A percentile compares a stretch with the other conserved stretches of the same genome.
Evolutionary conservation across 2,797 vertebrate genomes (phyloP).

Genomic region (Anguilla obscura): DNA sequence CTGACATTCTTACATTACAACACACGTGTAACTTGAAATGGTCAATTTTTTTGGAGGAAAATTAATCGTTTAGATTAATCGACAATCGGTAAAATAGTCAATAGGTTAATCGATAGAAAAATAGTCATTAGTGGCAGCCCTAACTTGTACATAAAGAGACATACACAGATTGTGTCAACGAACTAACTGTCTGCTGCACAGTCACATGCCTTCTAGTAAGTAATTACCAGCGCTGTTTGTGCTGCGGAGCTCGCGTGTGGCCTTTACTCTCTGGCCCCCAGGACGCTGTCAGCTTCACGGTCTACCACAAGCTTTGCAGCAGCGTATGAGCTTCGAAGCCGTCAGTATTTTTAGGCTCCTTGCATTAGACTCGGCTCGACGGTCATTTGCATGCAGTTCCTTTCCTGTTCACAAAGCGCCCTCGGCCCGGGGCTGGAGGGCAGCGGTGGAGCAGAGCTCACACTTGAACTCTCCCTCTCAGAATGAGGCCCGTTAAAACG

Average conservation of each 20-base stretch:
- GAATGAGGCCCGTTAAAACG: not conserved
- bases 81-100: too few relatives aligned
- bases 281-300: not conserved
- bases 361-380: not conserved
- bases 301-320: not conserved
- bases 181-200: not conserved
- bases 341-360: constrained; percentile 23
- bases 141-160: too few relatives aligned
- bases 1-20: too few relatives aligned
- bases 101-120: too few relatives aligned
- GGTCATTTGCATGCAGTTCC: not conserved
- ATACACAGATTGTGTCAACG: not conserved
- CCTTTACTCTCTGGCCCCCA: not conserved
- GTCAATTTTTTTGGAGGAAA: too few relatives aligned
- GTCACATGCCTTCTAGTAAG: not conserved
- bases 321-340: not conserved
- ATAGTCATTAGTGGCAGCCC: too few relatives aligned
- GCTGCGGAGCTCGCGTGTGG: not conserved
- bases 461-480: not conserved
- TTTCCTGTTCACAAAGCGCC: not conserved
- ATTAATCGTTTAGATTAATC: too few relatives aligned
- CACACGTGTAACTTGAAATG: too few relatives aligned
- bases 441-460: not conserved
- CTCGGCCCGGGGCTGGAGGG: not conserved
- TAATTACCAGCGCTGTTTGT: not conserved